A percentile compares a stretch with the other conserved stretches of the same genome.
phyloP scores from a whole-genome alignment of 2,797 vertebrate species.

The Mycteria americana region DNA sequence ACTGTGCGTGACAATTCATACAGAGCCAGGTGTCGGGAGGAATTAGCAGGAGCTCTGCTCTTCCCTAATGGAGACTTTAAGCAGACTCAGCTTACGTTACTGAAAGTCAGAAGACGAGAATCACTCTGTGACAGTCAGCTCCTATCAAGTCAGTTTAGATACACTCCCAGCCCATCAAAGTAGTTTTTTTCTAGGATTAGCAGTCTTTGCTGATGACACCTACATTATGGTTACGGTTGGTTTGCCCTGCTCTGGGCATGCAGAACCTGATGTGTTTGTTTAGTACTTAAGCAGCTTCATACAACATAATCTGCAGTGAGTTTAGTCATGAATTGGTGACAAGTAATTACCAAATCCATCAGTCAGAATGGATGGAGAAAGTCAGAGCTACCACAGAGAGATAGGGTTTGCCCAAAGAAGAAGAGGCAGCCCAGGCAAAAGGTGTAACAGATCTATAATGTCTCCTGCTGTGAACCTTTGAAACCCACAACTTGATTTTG shows the following conservation, averaged over 20 bases:
- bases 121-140: background rate
- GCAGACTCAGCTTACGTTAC: background rate
- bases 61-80: background rate
- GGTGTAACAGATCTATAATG: background rate
- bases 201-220: background rate
- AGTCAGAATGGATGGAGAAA: background rate
- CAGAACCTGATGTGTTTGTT: background rate
- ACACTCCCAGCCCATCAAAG: background rate
- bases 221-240: background rate
- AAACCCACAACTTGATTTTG: background rate
- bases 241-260: background rate
- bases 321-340: background rate
- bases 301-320: background rate
- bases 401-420: background rate
- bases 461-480: background rate
- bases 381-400: background rate
- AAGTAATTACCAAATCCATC: constrained; percentile 4
- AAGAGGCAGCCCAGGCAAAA: background rate
- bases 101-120: background rate
- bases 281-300: background rate
- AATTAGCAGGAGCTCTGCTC: background rate
- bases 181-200: background rate
- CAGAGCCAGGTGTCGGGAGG: background rate
- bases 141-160: constrained; percentile 7
- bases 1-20: background rate